Evolutionary conservation across 2,797 vertebrate genomes (phyloP).

Genomic region (Anisognathus igniventris): DNA sequence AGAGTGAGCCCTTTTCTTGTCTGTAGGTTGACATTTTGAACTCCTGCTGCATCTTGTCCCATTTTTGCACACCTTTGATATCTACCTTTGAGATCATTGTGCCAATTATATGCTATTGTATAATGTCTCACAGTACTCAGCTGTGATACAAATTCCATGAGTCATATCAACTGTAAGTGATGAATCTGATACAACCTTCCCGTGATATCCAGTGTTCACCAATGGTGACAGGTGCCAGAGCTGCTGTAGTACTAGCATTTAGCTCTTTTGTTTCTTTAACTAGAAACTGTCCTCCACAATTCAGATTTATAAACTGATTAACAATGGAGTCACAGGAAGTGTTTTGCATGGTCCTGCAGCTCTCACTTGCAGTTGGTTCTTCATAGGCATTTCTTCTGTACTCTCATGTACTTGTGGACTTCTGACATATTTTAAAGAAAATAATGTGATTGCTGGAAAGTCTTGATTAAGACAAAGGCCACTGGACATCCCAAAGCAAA

Average conservation of each 20-base stretch:
- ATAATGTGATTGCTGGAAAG: neutral
- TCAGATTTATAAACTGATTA: neutral
- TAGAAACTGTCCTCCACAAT: neutral
- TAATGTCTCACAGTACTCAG: neutral
- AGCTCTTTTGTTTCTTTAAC: neutral
- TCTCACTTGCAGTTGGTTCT: neutral
- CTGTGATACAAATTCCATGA: neutral
- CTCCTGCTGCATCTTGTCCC: neutral
- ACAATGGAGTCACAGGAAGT: neutral
- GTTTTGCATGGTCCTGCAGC: neutral
- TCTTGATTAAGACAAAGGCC: neutral
- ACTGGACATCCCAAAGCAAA: neutral
- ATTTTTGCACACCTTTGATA: neutral
- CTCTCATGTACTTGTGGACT: neutral
- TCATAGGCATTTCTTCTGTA: neutral
- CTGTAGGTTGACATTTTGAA: neutral
- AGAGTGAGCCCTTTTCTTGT: slow-evolving; percentile 29
- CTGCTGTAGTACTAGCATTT: neutral
- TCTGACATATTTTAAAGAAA: neutral
- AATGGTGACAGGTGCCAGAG: neutral
- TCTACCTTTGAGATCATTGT: neutral
- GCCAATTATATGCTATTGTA: neutral
- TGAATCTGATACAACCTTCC: neutral
- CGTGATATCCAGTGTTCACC: neutral
- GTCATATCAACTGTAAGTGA: neutral